These are phyloP conservation scores for Pimephales promelas DNA, from an alignment of 2,113 vertebrate genomes.

Conservation along the genomic window DNA sequence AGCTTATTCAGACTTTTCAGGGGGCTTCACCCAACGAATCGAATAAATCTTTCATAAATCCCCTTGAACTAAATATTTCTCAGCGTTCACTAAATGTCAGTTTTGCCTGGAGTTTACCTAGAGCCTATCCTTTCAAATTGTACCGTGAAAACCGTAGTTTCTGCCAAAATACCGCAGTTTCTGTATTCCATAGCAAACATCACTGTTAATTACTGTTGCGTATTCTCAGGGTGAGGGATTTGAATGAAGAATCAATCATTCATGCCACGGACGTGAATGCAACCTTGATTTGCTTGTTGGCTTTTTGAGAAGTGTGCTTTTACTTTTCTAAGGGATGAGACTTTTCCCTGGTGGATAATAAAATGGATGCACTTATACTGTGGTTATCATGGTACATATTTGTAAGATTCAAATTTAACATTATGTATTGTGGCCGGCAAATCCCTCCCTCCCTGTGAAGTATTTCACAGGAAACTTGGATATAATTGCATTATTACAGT, in stretches of 20 bases:
- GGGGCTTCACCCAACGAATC: slow-evolving; percentile 3
- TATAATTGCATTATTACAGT: too few species aligned
- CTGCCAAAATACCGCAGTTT: neutral
- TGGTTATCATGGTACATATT: neutral
- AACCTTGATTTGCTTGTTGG: neutral
- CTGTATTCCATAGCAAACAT: neutral
- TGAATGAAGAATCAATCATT: neutral
- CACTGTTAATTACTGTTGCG: neutral
- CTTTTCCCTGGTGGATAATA: too few species aligned
- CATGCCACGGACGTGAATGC: neutral
- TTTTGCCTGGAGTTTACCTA: neutral
- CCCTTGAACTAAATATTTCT: slow-evolving; percentile 22
- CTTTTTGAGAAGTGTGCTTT: neutral
- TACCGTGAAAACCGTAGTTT: neutral
- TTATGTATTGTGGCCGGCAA: neutral
- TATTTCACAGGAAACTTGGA: neutral
- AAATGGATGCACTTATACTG: neutral
- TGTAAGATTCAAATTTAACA: neutral
- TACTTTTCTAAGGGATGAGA: neutral
- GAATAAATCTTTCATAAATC: slow-evolving; percentile 16
- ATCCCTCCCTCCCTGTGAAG: neutral
- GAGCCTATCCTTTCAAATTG: neutral
- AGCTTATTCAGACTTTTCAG: slow-evolving; percentile 4
- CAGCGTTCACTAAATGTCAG: slow-evolving; percentile 24
- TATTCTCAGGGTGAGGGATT: neutral